Evolutionary conservation across 2,888 invertebrate species (phyloP), one percentile per base, ranked within the genome.

Genomic region (Acleris emargana): DNA sequence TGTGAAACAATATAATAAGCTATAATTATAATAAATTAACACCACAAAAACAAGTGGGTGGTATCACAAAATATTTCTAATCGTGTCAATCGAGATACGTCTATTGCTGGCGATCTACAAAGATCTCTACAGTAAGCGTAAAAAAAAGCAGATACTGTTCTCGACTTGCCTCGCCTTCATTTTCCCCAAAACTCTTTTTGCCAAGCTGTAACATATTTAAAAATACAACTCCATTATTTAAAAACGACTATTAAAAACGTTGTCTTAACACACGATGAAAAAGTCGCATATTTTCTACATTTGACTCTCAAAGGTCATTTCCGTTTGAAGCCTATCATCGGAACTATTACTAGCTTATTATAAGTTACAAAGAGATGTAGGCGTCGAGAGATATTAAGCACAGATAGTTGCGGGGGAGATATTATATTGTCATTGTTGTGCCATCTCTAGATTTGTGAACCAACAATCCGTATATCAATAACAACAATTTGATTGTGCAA

Each of bases 321-420:
- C 59, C 54, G 50, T 60, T 58, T 52, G 25, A 9, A 45, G 49
- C 18, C 54, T 55, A 55, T 64, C 49, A 60, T 66, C 51, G 22
- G 11, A 57, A 52, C 66, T 47, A 66, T 66, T 66, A 60, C 64
- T 55, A 50, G 51, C 60, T 61, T 66, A 66, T 66, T 61, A 66
- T 71, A 67, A 68, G 73, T 75, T 71, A 83, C 80, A 82, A 81
- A 72, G 69, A 58, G 60, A 72, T 77, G 89, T 88, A 86, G 88
- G 89, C 84, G 88, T 85, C 79, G 77, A 83, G 81, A 78, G 79
- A 83, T 85, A 76, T 76, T 77, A 78, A 81, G 79, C 82, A 78
- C 69, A 72, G 75, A 80, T 76, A 75, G 72, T 71, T 77, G 84
- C 77, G 86, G 83, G 82, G 86, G 86, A 82, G 86, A 75, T 72